Evolutionary conservation across 2,888 invertebrate genomes (phyloP).

Genomic region (Sycophila texana): DNA sequence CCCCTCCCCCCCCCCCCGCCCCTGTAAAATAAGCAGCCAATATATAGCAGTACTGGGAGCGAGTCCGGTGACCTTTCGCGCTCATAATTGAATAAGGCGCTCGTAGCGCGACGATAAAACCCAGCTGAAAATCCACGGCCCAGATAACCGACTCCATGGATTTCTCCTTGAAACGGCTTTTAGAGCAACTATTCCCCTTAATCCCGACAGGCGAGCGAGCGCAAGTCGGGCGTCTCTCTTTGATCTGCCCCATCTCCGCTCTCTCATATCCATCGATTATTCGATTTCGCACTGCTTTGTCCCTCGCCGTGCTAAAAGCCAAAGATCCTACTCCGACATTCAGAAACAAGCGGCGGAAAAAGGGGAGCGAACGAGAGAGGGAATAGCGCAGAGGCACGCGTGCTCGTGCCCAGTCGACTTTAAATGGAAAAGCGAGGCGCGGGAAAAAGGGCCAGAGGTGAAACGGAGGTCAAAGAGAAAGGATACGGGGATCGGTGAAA

Average conservation of each 20-base stretch:
- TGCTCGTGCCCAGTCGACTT: not conserved
- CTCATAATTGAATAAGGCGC: slow-evolving; percentile 2
- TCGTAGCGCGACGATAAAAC: not conserved
- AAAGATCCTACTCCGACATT: not conserved
- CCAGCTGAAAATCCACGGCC: not conserved
- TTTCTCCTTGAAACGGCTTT: not conserved
- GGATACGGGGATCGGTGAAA: not conserved
- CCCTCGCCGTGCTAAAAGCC: slow-evolving; percentile 11
- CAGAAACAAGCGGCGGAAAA: slow-evolving; percentile 31
- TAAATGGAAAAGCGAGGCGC: slow-evolving; percentile 4
- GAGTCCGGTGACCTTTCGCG: too few species aligned
- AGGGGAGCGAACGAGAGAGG: slow-evolving; percentile 22
- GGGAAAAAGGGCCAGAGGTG: slow-evolving; percentile 1
- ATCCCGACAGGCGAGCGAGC: not conserved
- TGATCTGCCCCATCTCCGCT: not conserved
- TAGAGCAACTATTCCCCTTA: not conserved
- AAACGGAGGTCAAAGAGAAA: not conserved
- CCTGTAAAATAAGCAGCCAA: too few species aligned
- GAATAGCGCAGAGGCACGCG: not conserved
- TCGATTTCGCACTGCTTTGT: slow-evolving; percentile 15
- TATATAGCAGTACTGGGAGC: too few species aligned
- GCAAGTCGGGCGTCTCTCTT: not conserved
- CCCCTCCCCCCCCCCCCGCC: too few species aligned
- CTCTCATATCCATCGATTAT: slow-evolving; percentile 25
- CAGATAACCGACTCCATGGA: slow-evolving; percentile 11